A percentile compares a stretch with the other conserved stretches of the same genome.
phyloP scores from a whole-genome alignment of 2,797 vertebrate genomes.

The Capromys pilorides region DNA sequence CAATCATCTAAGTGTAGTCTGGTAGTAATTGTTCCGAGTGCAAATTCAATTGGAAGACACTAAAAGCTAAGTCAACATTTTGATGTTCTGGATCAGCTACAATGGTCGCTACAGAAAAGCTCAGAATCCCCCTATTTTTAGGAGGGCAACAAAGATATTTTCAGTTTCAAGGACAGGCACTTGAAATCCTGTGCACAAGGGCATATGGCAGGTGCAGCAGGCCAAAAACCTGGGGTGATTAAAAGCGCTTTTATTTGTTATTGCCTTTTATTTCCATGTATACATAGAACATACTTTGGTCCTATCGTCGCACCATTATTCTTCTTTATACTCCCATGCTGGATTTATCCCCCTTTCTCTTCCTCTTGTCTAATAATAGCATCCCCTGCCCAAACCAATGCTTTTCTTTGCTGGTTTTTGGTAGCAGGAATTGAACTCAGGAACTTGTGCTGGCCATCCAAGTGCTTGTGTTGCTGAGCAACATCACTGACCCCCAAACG shows the following conservation, averaged over 20 bases:
- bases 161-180: not conserved
- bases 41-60: slow-evolving; percentile 14
- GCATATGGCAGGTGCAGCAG: not conserved
- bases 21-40: not conserved
- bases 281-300: not conserved
- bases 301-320: not conserved
- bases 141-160: not conserved
- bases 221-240: not conserved
- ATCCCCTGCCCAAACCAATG: not conserved
- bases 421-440: no score
- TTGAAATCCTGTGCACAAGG: slow-evolving; percentile 8
- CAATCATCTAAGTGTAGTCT: not conserved
- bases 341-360: not conserved
- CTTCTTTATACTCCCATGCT: not conserved
- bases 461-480: no score
- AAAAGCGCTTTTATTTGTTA: not conserved
- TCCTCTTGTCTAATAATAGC: not conserved
- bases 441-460: no score
- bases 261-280: not conserved
- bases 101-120: not conserved
- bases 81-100: not conserved
- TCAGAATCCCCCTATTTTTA: not conserved
- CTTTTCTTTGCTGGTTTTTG: not conserved
- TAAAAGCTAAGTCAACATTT: not conserved
- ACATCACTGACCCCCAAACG: not conserved